These are phyloP conservation scores for Periophthalmus modestus DNA, from an alignment of 2,113 vertebrate species.

Conservation along the genomic window DNA sequence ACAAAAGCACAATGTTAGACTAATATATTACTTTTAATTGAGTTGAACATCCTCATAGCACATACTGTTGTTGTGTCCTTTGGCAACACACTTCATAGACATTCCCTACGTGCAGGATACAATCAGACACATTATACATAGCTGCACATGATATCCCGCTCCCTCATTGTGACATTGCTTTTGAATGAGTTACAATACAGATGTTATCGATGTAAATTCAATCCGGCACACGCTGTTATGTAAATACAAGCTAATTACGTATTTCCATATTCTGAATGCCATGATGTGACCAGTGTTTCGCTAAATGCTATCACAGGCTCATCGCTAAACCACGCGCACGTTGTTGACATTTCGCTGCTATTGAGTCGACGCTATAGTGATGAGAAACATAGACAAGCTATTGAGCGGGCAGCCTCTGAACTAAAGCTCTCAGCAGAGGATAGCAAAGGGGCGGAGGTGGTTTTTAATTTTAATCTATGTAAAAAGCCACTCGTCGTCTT, in stretches of 20 bases:
- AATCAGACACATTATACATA: not conserved
- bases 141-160: not conserved
- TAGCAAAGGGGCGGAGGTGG: constrained; percentile 10
- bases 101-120: not conserved
- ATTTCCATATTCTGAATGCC: not conserved
- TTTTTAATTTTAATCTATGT: constrained; percentile 30
- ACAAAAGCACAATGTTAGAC: not conserved
- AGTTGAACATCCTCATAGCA: not conserved
- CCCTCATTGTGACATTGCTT: not conserved
- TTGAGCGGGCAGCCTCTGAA: constrained; percentile 21
- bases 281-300: not conserved
- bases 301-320: constrained; percentile 18
- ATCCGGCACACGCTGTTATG: not conserved
- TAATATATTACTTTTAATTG: not conserved
- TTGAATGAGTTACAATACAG: not conserved
- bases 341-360: constrained; percentile 50
- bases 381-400: constrained; percentile 27
- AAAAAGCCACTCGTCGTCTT: constrained; percentile 9
- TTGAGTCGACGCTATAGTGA: constrained; percentile 32
- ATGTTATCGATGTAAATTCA: not conserved
- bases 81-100: not conserved
- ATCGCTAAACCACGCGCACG: constrained; percentile 4
- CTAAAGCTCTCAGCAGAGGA: constrained; percentile 15
- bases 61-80: not conserved
- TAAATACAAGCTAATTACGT: not conserved